Base-by-base conservation (phyloP, 2,888 invertebrate genomes). In the Phymatocera aterrima region DNA sequence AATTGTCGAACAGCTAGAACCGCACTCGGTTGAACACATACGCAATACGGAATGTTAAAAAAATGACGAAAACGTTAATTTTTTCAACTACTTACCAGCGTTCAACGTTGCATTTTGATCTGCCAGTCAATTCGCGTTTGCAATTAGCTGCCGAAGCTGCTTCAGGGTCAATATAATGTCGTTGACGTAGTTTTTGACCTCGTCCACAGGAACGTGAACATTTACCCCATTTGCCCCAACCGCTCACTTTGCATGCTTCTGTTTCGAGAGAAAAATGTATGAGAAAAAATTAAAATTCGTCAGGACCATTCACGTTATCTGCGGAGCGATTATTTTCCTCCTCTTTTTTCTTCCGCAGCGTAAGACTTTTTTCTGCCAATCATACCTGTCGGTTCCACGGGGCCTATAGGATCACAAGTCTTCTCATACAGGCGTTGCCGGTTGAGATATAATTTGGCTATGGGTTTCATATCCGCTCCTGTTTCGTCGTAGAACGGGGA, bases 151-250 rank as follows among this genome's bases (percentile, higher is more conserved):
- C 93, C 92, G 88, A 95, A 95, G 82, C 89, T 1, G 86, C 83
- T 2, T 65, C 77, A 48, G 83, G 83, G 64, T 89, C 84, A 81
- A 92, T 89, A 91, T 96, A 97, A 82, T 92, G 90, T 79, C 98
- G 93, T 79, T 93, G 94, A 84, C 97, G 93, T 93, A 96, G 95
- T 85, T 96, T 93, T 82, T 95, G 92, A 34, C 98, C 98, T 91
- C 96, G 96, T 79, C 98, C 98, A 91, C 98, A 98, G 40, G 94
- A 93, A 51, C 96, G 97, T 4, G 97, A 95, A 89, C 98, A 98
- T 21, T 93, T 92, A 37, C 95, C 94, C 97, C 97, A 98, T 10
- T 92, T 85, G 4, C 93, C 92, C 93, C 97, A 98, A 51, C 94
- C 94, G 0, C 93, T 92, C 31, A 96, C 95, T 2, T 92, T 94